These are phyloP conservation scores for Clanis bilineata DNA, from an alignment of 2,888 invertebrate genomes.

Conservation along the genomic window DNA sequence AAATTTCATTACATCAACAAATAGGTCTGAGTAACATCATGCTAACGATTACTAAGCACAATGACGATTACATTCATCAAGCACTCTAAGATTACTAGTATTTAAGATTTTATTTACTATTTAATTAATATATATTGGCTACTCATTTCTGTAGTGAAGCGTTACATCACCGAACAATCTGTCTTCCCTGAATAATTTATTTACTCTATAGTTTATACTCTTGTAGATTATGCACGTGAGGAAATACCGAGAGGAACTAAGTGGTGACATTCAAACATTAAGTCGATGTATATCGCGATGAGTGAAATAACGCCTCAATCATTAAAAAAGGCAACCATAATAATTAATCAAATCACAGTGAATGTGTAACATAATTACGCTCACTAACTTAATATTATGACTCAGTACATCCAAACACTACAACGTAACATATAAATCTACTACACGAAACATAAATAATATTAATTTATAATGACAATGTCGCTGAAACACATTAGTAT, in stretches of 20 bases:
- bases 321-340: conserved; percentile 72
- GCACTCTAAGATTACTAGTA: conserved; percentile 74
- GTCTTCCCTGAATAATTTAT: conserved; percentile 20
- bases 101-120: conserved; percentile 62
- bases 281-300: conserved; percentile 18
- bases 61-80: conserved; percentile 80
- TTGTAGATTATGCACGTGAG: conserved; percentile 13
- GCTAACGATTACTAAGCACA: conserved; percentile 80
- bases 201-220: conserved; percentile 8
- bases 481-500: conserved; percentile 37
- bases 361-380: conserved; percentile 71
- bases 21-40: conserved; percentile 69
- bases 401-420: conserved; percentile 66
- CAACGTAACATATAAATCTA: conserved; percentile 64
- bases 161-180: conserved; percentile 57
- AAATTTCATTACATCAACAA: conserved; percentile 39
- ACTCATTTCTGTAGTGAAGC: conserved; percentile 76
- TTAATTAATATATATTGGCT: conserved; percentile 70
- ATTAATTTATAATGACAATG: conserved; percentile 52
- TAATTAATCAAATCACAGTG: conserved; percentile 77
- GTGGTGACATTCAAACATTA: background rate
- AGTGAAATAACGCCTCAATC: conserved; percentile 50
- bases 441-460: conserved; percentile 58
- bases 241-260: background rate
- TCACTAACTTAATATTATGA: conserved; percentile 76